phyloP scores from a whole-genome alignment of 2,888 invertebrate species.

The Caenorhabditis uteleia region DNA sequence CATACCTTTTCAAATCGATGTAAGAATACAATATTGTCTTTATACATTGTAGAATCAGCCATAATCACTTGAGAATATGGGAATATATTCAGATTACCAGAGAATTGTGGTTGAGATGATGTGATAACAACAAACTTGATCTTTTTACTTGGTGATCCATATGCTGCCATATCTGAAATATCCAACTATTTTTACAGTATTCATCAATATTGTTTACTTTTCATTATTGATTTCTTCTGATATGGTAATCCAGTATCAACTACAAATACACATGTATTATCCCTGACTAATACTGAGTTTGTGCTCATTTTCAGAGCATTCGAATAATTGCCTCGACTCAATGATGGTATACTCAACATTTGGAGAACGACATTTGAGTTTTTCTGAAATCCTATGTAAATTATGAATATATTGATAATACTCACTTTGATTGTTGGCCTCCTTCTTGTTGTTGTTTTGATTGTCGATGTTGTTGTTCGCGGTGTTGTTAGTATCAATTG shows the following conservation, averaged over 20 bases:
- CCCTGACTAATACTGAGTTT: slow-evolving; percentile 42
- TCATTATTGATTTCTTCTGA: slow-evolving; percentile 42
- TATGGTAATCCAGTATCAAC: slow-evolving; percentile 49
- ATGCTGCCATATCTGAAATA: slow-evolving; percentile 35
- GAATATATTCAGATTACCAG: slow-evolving; percentile 53
- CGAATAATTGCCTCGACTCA: slow-evolving; percentile 35
- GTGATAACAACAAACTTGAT: slow-evolving; percentile 47
- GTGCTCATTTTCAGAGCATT: slow-evolving; percentile 35
- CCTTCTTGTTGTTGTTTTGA: slow-evolving; percentile 13
- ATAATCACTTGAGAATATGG: slow-evolving; percentile 45
- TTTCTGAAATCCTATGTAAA: no score
- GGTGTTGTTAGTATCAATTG: slow-evolving; percentile 34
- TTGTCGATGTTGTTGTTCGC: slow-evolving; percentile 23
- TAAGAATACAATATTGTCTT: slow-evolving; percentile 30
- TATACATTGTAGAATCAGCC: slow-evolving; percentile 29
- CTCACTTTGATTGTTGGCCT: slow-evolving; percentile 15
- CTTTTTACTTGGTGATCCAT: slow-evolving; percentile 34
- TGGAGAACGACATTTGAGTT: slow-evolving; percentile 23
- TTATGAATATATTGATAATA: no score
- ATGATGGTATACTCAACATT: slow-evolving; percentile 26
- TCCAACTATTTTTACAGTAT: neutral
- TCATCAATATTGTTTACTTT: slow-evolving; percentile 33
- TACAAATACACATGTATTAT: slow-evolving; percentile 41
- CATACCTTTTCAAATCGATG: slow-evolving; percentile 29
- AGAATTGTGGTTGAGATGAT: slow-evolving; percentile 40